Evolutionary conservation across 2,797 vertebrate species (phyloP).

Genomic region (Chelmon rostratus): DNA sequence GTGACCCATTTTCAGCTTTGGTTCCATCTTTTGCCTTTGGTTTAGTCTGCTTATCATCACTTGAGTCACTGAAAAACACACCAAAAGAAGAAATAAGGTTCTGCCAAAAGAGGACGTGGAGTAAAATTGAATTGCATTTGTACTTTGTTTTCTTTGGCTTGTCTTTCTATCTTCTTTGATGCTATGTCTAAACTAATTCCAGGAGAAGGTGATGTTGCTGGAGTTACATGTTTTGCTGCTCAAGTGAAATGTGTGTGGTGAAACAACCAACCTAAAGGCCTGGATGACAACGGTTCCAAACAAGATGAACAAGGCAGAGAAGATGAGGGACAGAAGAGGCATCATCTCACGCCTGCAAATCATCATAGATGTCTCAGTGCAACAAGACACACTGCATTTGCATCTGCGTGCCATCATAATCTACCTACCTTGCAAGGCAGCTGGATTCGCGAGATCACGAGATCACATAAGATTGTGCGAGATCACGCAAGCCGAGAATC

Average conservation of each 20-base stretch:
- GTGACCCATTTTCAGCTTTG: constrained; percentile 86
- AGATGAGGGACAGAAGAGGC: constrained; percentile 96
- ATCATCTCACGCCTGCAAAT: constrained; percentile 96
- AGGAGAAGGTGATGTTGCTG: neutral
- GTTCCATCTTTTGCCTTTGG: constrained; percentile 86
- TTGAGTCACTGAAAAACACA: constrained; percentile 89
- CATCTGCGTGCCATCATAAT: neutral
- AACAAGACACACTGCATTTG: neutral
- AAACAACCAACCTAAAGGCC: constrained; percentile 91
- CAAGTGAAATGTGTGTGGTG: neutral
- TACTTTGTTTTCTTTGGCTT: neutral
- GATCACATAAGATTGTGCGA: too few relatives aligned
- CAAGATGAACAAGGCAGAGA: constrained; percentile 97
- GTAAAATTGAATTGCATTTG: neutral
- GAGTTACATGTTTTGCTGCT: neutral
- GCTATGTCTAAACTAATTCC: neutral
- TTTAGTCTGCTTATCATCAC: constrained; percentile 89
- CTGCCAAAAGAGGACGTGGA: neutral
- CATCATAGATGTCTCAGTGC: constrained; percentile 18
- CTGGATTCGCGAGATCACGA: too few relatives aligned
- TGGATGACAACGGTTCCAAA: constrained; percentile 97
- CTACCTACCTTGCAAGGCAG: too few relatives aligned
- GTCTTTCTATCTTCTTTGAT: neutral
- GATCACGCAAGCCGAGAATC: too few relatives aligned
- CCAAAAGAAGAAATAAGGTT: neutral